Base-by-base conservation (phyloP, 2,797 vertebrate species). In the Presbytis comata region DNA sequence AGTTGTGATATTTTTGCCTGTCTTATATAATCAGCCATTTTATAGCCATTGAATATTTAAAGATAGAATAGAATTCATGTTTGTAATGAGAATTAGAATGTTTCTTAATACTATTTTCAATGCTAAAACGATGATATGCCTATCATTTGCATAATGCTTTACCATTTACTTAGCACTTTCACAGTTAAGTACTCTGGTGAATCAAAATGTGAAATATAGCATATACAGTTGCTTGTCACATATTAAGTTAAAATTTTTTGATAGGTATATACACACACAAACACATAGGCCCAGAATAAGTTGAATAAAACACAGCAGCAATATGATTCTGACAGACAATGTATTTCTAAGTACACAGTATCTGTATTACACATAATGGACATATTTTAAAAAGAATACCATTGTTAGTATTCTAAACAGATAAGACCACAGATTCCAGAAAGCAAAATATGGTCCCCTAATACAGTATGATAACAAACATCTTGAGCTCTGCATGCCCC, bases 401-500 rank as follows among this genome's bases (percentile, higher is more conserved):
- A 57, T 95, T 82, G 39, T 67, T 10, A 93, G 8, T 75, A 79
- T 75, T 97, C 13, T 93, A 96, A 97, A 95, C 89, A 95, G 95
- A 57, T 75, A 28, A 2, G 96, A 92, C 5, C 70, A 21, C 46
- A 70, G 92, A 97, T 67, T 95, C 53, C 14, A 53, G 26, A 87
- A 89, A 95, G 75, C 79, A 91, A 92, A 98, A 92, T 98, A 44
- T 83, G 86, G 76, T 93, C 97, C 81, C 41, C 72, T 95, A 91
- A 46, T 82, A 91, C 48, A 96, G 67, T 80, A 57, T 93, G 92
- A 93, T 96, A 96, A 89, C 80, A 91, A 98, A 97, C 98, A 98
- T 97, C 95, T 97, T 97, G 98, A 98, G 98, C 98, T 98, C 97
- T 95, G 98, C 96, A 98, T 98, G 98, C 98, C 98, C 98, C 98